phyloP scores from a whole-genome alignment of 2,113 vertebrate genomes.

The Amazona vittata region DNA sequence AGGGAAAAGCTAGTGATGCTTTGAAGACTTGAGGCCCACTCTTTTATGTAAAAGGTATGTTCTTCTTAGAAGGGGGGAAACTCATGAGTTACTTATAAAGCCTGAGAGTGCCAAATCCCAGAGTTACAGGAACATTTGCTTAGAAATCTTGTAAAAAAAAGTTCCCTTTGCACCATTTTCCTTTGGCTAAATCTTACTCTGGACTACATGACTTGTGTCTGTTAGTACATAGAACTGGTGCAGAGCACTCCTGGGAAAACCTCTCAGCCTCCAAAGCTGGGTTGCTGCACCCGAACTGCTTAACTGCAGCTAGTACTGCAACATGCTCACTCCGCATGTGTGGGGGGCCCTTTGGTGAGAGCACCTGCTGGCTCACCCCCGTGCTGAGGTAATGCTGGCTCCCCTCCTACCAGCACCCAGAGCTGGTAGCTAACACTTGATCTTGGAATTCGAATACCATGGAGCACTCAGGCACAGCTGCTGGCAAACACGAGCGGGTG shows the following conservation, averaged over 20 bases:
- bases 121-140: neutral
- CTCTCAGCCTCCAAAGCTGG: neutral
- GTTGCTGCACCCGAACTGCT: neutral
- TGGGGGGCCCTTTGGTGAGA: neutral
- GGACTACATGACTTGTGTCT: neutral
- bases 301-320: neutral
- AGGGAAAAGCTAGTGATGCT: neutral
- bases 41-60: neutral
- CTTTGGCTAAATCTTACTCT: neutral
- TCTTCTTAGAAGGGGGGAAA: slow-evolving; percentile 10
- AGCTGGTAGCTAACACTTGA: neutral
- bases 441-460: neutral
- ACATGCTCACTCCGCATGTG: rapidly evolving
- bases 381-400: neutral
- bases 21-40: slow-evolving; percentile 4
- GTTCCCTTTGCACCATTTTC: neutral
- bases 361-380: neutral
- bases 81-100: neutral
- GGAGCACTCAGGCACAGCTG: neutral
- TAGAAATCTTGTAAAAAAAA: neutral
- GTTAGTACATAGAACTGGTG: neutral
- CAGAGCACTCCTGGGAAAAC: neutral
- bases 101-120: neutral
- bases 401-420: neutral
- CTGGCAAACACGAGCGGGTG: neutral